Percentiles rank a stretch among this genome's conserved stretches.
These are phyloP conservation scores for Aphodius granarius DNA, from an alignment of 2,888 invertebrate genomes.

Conservation along the genomic window DNA sequence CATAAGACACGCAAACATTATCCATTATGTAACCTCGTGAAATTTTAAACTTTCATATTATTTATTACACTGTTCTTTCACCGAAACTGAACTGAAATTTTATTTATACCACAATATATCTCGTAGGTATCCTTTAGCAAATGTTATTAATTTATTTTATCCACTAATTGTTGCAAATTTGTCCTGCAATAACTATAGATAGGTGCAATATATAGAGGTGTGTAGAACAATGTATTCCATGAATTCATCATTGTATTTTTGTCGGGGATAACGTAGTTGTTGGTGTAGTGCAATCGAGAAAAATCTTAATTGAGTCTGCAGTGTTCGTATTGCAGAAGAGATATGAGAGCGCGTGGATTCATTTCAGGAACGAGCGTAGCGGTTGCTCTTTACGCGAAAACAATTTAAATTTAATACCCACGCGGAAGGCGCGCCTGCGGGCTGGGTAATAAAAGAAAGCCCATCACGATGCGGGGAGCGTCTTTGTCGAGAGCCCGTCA, in stretches of 20 bases:
- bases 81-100: too few species aligned
- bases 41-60: not conserved
- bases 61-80: not conserved
- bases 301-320: too few species aligned
- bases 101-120: too few species aligned
- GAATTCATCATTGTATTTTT: too few species aligned
- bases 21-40: not conserved
- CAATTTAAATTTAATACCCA: not conserved
- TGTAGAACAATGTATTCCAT: too few species aligned
- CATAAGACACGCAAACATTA: not conserved
- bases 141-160: too few species aligned
- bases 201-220: too few species aligned
- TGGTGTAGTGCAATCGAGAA: too few species aligned
- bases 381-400: not conserved
- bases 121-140: too few species aligned
- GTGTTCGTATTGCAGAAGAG: not conserved
- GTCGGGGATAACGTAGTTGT: too few species aligned
- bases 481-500: not conserved
- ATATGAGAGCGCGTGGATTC: not conserved
- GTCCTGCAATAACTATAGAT: too few species aligned
- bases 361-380: not conserved
- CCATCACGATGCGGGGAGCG: not conserved
- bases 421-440: not conserved
- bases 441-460: not conserved
- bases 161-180: too few species aligned